Percentiles rank a stretch among this genome's conserved stretches.
phyloP scores from a whole-genome alignment of 2,113 vertebrate species.

The Pseudorectes ferrugineus region DNA sequence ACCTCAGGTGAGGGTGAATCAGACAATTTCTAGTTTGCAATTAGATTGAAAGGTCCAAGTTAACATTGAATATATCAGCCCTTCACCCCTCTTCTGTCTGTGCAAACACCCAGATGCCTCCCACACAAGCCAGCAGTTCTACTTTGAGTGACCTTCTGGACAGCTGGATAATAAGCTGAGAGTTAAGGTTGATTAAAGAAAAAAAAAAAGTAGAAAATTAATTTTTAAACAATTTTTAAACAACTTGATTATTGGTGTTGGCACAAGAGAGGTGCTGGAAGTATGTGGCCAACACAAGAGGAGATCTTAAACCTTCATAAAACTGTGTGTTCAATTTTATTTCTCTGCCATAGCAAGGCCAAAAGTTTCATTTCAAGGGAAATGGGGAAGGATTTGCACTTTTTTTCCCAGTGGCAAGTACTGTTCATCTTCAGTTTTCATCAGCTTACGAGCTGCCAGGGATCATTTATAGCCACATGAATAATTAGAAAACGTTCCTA shows the following conservation, averaged over 20 bases:
- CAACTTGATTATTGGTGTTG: rapidly evolving
- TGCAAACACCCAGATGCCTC: not conserved
- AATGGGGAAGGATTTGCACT: not conserved
- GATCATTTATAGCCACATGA: not conserved
- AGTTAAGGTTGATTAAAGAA: not conserved
- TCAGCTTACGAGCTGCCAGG: not conserved
- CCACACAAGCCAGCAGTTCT: not conserved
- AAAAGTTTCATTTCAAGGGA: not conserved
- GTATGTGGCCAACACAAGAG: not conserved
- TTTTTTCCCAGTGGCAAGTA: not conserved
- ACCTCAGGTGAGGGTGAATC: not conserved
- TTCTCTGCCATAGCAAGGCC: not conserved
- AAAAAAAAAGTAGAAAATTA: not conserved
- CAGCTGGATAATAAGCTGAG: not conserved
- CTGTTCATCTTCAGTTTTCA: not conserved
- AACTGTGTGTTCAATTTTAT: not conserved
- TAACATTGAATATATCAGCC: not conserved
- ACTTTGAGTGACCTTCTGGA: not conserved
- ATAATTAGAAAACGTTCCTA: not conserved
- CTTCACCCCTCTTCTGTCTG: not conserved
- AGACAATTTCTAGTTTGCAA: not conserved
- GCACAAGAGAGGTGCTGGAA: not conserved
- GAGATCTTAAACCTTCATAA: not conserved
- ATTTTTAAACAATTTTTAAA: not conserved
- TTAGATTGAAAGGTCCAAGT: not conserved